phyloP scores from a whole-genome alignment of 2,797 vertebrate species.

The Rachycentron canadum region DNA sequence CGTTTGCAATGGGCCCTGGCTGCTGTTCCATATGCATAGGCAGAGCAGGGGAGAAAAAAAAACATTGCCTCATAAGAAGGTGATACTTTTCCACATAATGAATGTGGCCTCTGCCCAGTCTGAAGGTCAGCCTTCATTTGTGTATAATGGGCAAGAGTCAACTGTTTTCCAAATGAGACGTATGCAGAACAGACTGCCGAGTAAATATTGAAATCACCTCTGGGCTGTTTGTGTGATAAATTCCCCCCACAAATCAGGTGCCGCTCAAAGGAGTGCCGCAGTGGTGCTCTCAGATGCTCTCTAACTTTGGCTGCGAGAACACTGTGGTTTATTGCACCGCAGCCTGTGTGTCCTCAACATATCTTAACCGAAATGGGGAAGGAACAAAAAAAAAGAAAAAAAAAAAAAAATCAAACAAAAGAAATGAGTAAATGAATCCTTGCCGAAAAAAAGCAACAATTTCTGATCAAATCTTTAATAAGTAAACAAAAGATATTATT shows the following conservation, averaged over 20 bases:
- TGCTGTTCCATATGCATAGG: constrained; percentile 89
- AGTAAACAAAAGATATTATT: constrained; percentile 52
- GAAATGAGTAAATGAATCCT: background rate
- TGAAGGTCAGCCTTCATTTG: constrained; percentile 98
- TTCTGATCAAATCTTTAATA: constrained; percentile 35
- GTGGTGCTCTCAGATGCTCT: constrained; percentile 67
- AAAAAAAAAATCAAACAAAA: background rate
- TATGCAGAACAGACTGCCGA: constrained; percentile 84
- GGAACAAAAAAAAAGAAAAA: constrained; percentile 5
- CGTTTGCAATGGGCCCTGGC: constrained; percentile 82
- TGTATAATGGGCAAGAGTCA: constrained; percentile 89
- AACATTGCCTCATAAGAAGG: constrained; percentile 80
- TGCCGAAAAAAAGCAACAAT: constrained; percentile 10
- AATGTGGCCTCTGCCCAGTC: constrained; percentile 88
- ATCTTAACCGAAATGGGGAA: constrained; percentile 6
- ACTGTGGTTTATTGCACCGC: constrained; percentile 64
- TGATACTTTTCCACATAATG: constrained; percentile 87
- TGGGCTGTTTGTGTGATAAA: constrained; percentile 84
- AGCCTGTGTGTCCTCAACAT: constrained; percentile 35
- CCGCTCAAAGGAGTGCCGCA: constrained; percentile 73
- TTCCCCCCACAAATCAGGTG: constrained; percentile 81
- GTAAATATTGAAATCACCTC: constrained; percentile 88
- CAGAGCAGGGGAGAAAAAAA: constrained; percentile 31
- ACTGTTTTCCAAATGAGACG: constrained; percentile 91
- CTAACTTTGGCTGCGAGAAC: constrained; percentile 65